phyloP scores from a whole-genome alignment of 2,888 invertebrate genomes.

The Hipparchia sbordonii region DNA sequence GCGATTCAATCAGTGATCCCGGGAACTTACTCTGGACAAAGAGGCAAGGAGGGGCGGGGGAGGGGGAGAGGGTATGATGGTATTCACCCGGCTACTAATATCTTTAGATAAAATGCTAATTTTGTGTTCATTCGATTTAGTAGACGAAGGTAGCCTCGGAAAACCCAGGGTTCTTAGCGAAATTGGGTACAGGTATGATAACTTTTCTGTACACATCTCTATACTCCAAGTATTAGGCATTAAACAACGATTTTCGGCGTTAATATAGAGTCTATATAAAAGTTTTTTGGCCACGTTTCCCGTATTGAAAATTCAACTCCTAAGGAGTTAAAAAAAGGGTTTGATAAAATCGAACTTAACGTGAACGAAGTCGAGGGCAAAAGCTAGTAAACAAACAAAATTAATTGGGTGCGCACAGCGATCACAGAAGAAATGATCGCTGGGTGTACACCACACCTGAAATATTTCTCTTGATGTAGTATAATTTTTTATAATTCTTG shows the following conservation, averaged over 20 bases:
- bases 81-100: constrained; percentile 74
- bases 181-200: constrained; percentile 5
- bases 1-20: constrained; percentile 79
- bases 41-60: constrained; percentile 37
- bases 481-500: too few relatives aligned
- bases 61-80: constrained; percentile 44
- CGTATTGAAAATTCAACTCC: too few relatives aligned
- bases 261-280: neutral
- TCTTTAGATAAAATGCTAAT: constrained; percentile 81
- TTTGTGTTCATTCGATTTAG: constrained; percentile 81
- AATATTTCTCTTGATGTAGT: too few relatives aligned
- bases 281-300: too few relatives aligned
- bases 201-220: neutral
- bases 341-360: too few relatives aligned
- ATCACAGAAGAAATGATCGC: too few relatives aligned
- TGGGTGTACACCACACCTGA: too few relatives aligned
- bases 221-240: neutral
- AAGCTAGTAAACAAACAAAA: too few relatives aligned
- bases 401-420: too few relatives aligned
- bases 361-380: too few relatives aligned
- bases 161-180: constrained; percentile 21
- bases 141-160: constrained; percentile 59
- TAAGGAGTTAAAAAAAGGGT: too few relatives aligned
- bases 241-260: too few relatives aligned
- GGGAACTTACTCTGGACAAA: constrained; percentile 65